Base-by-base conservation (phyloP, 2,888 invertebrate genomes). In the Hirudinaria manillensis region DNA sequence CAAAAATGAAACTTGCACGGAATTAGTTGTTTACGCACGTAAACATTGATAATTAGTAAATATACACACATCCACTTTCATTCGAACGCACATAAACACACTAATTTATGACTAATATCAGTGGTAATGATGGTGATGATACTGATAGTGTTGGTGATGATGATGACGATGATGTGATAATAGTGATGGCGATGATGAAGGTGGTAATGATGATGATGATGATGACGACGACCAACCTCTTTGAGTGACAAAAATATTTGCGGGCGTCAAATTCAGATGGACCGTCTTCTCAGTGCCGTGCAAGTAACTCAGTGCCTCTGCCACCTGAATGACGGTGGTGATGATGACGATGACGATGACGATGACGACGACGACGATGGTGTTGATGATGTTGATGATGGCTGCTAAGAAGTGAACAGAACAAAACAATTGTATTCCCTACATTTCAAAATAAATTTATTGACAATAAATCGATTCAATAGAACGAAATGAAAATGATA, bases 91-190 rank as follows among this genome's bases (percentile, higher is more conserved):
- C 45, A 56, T 36, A 72, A n/a, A 61, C 32, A 55, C 24, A 73
- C 36, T 16, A 24, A 51, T 24, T 38, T 75, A 38, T 34, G 21
- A 27, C 32, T 66, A 38, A n/a, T 13, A 21, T 61, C 19, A 65
- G 65, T 19, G 74, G 65, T 74, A n/a, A 19, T 24, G 73, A 74
- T 38, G 74, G 38, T 66, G 7, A 71, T 71, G 71, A 71, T 45
- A 51, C 51, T 71, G 71, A 71, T 32, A 51, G 27, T 71, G 71
- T 29, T 32, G 72, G 29, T 56, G 67, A 67, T 51, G 45, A 67
- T 29, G 56, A 72, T 72, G 61, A 32, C 29, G 71, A 71, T 6
- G 51, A 29, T 71, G 70, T 68, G 71, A 71, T 6, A 24, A 29
- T 71, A 24, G 21, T 32, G 10, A 68, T 29, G 10, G 3, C 32